phyloP scores from a whole-genome alignment of 1,140 invertebrate genomes.

The Apis laboriosa region DNA sequence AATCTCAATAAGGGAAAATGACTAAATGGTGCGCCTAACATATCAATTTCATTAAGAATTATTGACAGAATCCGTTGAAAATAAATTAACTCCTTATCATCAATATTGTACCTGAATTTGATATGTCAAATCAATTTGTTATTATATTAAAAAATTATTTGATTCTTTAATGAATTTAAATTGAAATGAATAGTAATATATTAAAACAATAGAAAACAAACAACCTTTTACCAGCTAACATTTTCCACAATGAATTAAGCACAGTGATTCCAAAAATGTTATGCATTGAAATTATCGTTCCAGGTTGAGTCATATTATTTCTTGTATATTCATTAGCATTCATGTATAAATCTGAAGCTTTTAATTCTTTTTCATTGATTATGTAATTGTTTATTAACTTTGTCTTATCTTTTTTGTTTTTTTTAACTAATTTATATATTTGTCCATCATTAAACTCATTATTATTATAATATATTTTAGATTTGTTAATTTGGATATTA shows the following conservation, averaged over 20 bases:
- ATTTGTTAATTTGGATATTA: constrained; percentile 31
- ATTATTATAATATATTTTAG: constrained; percentile 10
- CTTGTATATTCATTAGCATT: constrained; percentile 72
- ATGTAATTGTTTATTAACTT: background rate
- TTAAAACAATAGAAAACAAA: background rate
- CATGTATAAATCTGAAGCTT: constrained; percentile 72
- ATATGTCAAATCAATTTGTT: background rate
- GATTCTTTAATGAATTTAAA: background rate
- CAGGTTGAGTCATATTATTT: constrained; percentile 67
- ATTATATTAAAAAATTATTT: background rate
- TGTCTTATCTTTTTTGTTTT: constrained; percentile 47
- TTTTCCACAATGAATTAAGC: constrained; percentile 92
- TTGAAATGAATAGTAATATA: no score
- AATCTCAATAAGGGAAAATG: constrained; percentile 89
- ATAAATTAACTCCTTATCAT: constrained; percentile 85
- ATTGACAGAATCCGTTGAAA: constrained; percentile 87
- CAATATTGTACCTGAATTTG: constrained; percentile 82
- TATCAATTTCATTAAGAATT: constrained; percentile 87
- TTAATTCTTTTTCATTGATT: constrained; percentile 49
- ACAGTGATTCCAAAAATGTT: constrained; percentile 88
- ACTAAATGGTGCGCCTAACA: constrained; percentile 88
- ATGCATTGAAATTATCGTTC: constrained; percentile 84
- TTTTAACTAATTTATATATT: constrained; percentile 68
- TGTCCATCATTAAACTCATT: constrained; percentile 60
- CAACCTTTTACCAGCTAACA: constrained; percentile 89